phyloP scores from a whole-genome alignment of 1,140 invertebrate genomes.

The Drosophila pseudoananassae region DNA sequence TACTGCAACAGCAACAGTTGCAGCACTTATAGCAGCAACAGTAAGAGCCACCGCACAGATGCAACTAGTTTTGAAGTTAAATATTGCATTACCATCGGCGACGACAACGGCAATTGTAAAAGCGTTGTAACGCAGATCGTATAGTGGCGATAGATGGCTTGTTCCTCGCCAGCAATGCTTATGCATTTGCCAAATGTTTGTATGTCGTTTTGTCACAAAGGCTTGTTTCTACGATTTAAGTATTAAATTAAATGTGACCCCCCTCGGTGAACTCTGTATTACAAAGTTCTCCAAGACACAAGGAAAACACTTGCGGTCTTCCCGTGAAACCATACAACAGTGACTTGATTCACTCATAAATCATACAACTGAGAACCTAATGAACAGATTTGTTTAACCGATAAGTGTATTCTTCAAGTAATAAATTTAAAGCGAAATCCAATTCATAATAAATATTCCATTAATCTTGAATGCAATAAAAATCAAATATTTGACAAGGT shows the following conservation, averaged over 20 bases:
- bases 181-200: conserved; percentile 45
- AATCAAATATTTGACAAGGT: conserved; percentile 26
- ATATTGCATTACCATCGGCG: conserved; percentile 56
- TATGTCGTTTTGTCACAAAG: conserved; percentile 23
- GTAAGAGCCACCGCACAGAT: conserved; percentile 28
- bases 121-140: conserved; percentile 41
- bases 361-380: background rate
- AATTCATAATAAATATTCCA: conserved; percentile 6
- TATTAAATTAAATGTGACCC: conserved; percentile 37
- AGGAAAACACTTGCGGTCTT: conserved; percentile 1
- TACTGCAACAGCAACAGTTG: conserved; percentile 24
- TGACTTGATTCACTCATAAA: background rate
- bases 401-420: background rate
- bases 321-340: background rate
- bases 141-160: conserved; percentile 30
- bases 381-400: conserved; percentile 1
- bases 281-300: background rate
- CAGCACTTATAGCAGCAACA: conserved; percentile 15
- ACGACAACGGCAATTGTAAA: conserved; percentile 51
- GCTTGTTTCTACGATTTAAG: background rate
- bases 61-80: conserved; percentile 48
- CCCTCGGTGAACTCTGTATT: conserved; percentile 9
- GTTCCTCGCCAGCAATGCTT: conserved; percentile 36
- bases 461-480: conserved; percentile 21
- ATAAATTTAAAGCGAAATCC: background rate